Evolutionary conservation across 2,113 vertebrate species (phyloP).

Genomic region (Bujurquina vittata): DNA sequence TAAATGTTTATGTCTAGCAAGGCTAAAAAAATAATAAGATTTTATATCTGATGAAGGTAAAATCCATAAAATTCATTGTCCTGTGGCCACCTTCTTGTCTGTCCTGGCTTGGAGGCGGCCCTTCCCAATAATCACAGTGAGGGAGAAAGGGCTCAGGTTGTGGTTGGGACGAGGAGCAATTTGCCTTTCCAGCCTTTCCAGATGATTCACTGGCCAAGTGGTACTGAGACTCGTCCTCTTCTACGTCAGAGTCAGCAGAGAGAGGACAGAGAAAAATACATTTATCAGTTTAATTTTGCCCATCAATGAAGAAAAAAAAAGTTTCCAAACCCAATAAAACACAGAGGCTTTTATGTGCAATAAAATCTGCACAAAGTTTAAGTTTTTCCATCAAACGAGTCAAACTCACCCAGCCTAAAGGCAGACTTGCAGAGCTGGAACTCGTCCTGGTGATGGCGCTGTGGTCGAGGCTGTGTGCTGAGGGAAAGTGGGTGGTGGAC

Average conservation of each 20-base stretch:
- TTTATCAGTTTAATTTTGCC: neutral
- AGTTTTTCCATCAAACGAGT: slow-evolving; percentile 12
- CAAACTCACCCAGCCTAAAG: slow-evolving; percentile 85
- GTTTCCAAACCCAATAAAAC: slow-evolving; percentile 15
- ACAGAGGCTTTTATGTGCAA: neutral
- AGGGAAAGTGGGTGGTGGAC: neutral
- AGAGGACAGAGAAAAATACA: neutral
- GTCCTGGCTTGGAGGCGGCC: slow-evolving; percentile 87
- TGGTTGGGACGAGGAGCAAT: slow-evolving; percentile 62
- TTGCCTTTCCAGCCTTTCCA: slow-evolving; percentile 46
- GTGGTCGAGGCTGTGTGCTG: slow-evolving; percentile 48
- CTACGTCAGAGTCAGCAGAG: slow-evolving; percentile 85
- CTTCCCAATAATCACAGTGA: slow-evolving; percentile 83
- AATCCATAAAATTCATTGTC: neutral
- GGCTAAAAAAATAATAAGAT: neutral
- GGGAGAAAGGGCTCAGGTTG: slow-evolving; percentile 84
- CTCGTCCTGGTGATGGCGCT: slow-evolving; percentile 65
- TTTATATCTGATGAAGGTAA: neutral
- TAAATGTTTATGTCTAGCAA: neutral
- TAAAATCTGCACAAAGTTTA: neutral
- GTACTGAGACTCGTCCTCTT: slow-evolving; percentile 88
- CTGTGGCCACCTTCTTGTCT: slow-evolving; percentile 83
- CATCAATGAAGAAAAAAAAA: neutral
- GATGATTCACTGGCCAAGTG: slow-evolving; percentile 75
- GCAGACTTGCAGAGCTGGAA: slow-evolving; percentile 94